Base-by-base conservation (phyloP, 2,888 invertebrate species). In the Scaptomyza flava region DNA sequence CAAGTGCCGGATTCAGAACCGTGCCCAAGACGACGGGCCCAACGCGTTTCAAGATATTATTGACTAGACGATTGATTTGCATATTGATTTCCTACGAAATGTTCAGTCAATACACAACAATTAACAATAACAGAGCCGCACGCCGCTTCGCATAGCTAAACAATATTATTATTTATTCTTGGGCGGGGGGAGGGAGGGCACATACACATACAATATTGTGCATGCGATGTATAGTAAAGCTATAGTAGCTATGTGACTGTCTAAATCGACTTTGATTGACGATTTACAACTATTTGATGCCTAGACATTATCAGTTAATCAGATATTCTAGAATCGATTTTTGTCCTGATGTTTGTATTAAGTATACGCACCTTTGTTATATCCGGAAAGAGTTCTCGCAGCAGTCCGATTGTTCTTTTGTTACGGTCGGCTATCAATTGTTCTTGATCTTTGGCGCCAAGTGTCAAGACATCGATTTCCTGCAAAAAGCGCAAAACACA, bases 331-430 rank as follows among this genome's bases (percentile, higher is more conserved):
- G 36, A 11, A 12, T 12, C 1, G 17, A 8, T 14, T 14, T 14
- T 7, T 17, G 14, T 41, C 4, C 17, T 41, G 1, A 17, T 41
- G 9, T 17, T 38, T 9, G 17, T 1, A 41, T 41, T 41, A 17
- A 9, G 8, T 9, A 41, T 56, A 61, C 87, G 77, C 94, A 96
- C 96, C 95, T 96, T 94, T 72, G 96, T 95, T 81, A 96, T 93
- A 61, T 94, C 93, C 41, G 96, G 96, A 93, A 96, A 96, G 65
- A 96, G 93, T 89, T 95, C 94, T 63, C 96, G 93, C 78, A 96
- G 93, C 88, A 96, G 94, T 83, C 96, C 96, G 89, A 96, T 95
- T 79, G 96, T 96, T 89, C 96, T 93, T 92, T 96, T 96, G 92
- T 95, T 95, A 87, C 96, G 94, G 79, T 95, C 94, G 90, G 94